Percentiles rank a stretch among this genome's conserved stretches.
These are phyloP conservation scores for Dryomyza anilis DNA, from an alignment of 2,888 invertebrate species.

Conservation along the genomic window DNA sequence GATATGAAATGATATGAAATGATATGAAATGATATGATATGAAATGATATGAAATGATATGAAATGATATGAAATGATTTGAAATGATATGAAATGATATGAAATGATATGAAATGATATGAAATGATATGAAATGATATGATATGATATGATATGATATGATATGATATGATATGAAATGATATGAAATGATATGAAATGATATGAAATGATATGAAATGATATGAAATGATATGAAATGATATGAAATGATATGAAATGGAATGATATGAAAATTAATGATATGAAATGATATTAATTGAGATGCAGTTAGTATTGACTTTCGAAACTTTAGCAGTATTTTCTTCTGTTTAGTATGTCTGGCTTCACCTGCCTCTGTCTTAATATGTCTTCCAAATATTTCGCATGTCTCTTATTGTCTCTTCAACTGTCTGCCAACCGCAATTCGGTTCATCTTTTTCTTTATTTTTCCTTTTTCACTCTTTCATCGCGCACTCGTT, in stretches of 20 bases:
- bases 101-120: neutral
- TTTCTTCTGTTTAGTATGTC: no score
- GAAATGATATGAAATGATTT: neutral
- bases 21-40: constrained; percentile 8
- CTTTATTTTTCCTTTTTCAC: no score
- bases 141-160: neutral
- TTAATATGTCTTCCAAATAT: no score
- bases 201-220: neutral
- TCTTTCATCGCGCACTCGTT: no score
- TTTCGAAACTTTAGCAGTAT: no score
- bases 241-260: no score
- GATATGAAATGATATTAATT: neutral
- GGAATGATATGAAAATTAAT: no score
- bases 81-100: constrained; percentile 1
- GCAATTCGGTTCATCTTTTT: no score
- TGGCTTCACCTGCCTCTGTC: no score
- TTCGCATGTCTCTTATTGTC: no score
- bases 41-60: neutral
- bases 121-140: neutral
- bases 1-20: neutral
- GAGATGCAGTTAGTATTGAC: no score
- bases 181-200: neutral
- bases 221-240: neutral
- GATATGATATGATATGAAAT: neutral
- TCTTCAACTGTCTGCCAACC: no score